Conservation (phyloP, 2,888 invertebrate species). For the Lamellibrachia columna region DNA sequence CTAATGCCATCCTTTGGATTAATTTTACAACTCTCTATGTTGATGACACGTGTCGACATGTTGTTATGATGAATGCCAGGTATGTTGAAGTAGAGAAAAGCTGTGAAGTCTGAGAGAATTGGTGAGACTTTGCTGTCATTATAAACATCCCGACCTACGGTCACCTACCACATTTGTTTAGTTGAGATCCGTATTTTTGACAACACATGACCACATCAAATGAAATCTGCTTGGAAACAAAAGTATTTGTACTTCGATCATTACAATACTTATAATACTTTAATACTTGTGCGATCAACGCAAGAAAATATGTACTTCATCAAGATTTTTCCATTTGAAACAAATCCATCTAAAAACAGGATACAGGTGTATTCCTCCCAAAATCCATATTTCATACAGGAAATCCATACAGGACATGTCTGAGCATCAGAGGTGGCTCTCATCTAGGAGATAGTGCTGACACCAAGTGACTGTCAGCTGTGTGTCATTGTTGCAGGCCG, state of each 20-base stretch:
- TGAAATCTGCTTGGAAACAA: too few species aligned
- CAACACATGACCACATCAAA: too few species aligned
- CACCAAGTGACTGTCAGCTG: not conserved
- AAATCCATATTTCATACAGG: too few species aligned
- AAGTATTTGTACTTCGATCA: too few species aligned
- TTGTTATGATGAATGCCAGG: not conserved
- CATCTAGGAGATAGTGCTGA: not conserved
- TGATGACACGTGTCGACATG: not conserved
- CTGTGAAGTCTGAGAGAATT: not conserved
- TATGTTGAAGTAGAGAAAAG: not conserved
- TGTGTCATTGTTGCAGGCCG: not conserved
- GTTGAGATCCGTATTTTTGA: not conserved
- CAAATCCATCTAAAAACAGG: too few species aligned
- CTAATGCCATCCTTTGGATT: not conserved
- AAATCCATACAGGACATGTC: too few species aligned
- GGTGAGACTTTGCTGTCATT: not conserved
- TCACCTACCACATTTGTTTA: not conserved
- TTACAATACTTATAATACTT: too few species aligned
- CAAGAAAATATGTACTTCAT: too few species aligned
- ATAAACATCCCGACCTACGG: not conserved
- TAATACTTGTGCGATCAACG: too few species aligned
- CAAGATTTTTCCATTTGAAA: too few species aligned
- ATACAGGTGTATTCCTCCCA: too few species aligned
- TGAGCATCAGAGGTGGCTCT: not conserved
- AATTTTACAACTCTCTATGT: not conserved